A percentile compares a stretch with the other conserved stretches of the same genome.
Conservation (phyloP, 2,888 invertebrate species). For the Trichogramma evanescens region DNA sequence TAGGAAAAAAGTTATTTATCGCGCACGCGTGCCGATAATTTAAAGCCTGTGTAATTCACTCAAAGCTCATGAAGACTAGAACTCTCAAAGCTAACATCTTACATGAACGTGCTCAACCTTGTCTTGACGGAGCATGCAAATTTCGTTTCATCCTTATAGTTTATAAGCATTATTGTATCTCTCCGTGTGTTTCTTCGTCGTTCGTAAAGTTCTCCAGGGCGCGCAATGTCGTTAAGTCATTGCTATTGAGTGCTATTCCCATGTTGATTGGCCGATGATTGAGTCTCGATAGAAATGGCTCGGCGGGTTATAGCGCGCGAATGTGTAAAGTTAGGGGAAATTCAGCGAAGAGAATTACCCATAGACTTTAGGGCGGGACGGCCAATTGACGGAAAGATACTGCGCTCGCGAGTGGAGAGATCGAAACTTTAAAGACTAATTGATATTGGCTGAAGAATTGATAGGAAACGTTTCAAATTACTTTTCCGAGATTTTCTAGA, state of each 20-base stretch:
- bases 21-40: too few species aligned
- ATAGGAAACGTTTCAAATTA: slow-evolving; percentile 1
- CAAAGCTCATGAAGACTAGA: too few species aligned
- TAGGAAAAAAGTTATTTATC: too few species aligned
- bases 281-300: slow-evolving; percentile 19
- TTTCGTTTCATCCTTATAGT: too few species aligned
- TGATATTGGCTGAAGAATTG: background rate
- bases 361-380: background rate
- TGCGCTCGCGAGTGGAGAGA: background rate
- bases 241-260: slow-evolving; percentile 1
- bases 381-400: background rate
- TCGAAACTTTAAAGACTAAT: slow-evolving; percentile 5
- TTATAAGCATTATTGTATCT: too few species aligned
- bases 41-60: too few species aligned
- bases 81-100: too few species aligned
- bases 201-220: background rate
- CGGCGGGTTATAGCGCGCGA: background rate
- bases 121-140: too few species aligned
- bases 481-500: background rate
- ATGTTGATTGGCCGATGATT: slow-evolving; percentile 19
- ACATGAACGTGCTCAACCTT: too few species aligned
- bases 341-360: too few species aligned
- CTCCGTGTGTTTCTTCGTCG: too few species aligned
- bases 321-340: background rate
- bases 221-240: background rate